Base-by-base conservation (phyloP, 1,140 invertebrate genomes). In the Arctopsyche grandis region DNA sequence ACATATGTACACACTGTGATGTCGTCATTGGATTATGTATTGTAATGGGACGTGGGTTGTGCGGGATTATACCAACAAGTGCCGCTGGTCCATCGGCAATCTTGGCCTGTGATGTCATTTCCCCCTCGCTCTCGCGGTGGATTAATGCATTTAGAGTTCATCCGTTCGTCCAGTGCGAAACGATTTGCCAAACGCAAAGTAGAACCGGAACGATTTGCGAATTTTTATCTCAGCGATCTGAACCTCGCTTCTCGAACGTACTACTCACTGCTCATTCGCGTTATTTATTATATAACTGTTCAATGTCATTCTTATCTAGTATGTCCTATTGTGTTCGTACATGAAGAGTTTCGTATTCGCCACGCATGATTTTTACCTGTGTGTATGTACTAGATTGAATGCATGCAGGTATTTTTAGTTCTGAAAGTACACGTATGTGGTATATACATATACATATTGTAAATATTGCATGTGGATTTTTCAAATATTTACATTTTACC, bases 11-110 rank as follows among this genome's bases (percentile, higher is more conserved):
- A 60, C 1, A 9, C 19, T 19, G 16, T 9, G 56, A 60, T 60
- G 76, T 70, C 75, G 70, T 78, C 70, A 80, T 80, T 66, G n/a
- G 9, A 60, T 19, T 44, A 43, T 22, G 46, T 22, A 22, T 46
- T 12, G 19, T 80, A 80, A 80, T 77, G 52, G 70, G 58, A 43
- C 44, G 79, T 80, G 79, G 79, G 79, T n/a, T 16, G 76, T 24
- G 29, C 21, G 43, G 52, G 48, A 74, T 74, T 74, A 74, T 56
- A 29, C 26, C 79, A 69, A 9, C 38, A 9, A 26, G 52, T 19
- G 48, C 69, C 7, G 1, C 29, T 38, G 29, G 29, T 38, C 29
- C 29, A 38, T 70, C 22, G 48, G 38, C 21, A 22, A 58, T 29
- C 60, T 69, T 69, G 26, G 60, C 22, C 9, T 16, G 69, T 80